A percentile compares a stretch with the other conserved stretches of the same genome.
Evolutionary conservation across 2,113 vertebrate genomes (phyloP).

Genomic region (Periophthalmodon schlosseri): DNA sequence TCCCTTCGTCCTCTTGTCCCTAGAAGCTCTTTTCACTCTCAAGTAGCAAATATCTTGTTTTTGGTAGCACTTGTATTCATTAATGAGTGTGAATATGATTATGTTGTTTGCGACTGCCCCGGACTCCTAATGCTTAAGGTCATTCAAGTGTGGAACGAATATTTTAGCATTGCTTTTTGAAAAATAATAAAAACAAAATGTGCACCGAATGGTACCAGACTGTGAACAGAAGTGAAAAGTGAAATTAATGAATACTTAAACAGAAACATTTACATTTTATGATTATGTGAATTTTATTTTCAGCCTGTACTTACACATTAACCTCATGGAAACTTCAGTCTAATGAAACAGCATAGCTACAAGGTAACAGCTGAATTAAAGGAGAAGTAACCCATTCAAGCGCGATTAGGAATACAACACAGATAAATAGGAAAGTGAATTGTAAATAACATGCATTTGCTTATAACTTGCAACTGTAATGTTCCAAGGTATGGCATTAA

Average conservation of each 20-base stretch:
- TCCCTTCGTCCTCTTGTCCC: conserved; percentile 21
- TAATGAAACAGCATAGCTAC: not conserved
- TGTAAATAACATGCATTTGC: too few relatives aligned
- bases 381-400: too few relatives aligned
- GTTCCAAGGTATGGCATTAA: too few relatives aligned
- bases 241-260: not conserved
- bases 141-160: conserved; percentile 1
- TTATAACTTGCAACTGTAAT: too few relatives aligned
- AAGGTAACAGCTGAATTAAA: too few relatives aligned
- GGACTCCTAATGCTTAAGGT: conserved; percentile 11
- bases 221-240: not conserved
- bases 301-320: not conserved
- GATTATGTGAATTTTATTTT: not conserved
- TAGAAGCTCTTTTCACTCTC: conserved; percentile 43
- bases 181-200: conserved; percentile 1
- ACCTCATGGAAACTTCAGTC: not conserved
- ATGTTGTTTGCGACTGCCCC: conserved; percentile 8
- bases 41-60: conserved; percentile 50
- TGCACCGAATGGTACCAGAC: not conserved
- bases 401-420: too few relatives aligned
- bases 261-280: not conserved
- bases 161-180: not conserved
- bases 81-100: conserved; percentile 19
- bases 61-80: conserved; percentile 12
- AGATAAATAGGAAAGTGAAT: too few relatives aligned